A percentile compares a stretch with the other conserved stretches of the same genome.
These are phyloP conservation scores for Trichopoda pennipes DNA, from an alignment of 2,888 invertebrate species.

Conservation along the genomic window DNA sequence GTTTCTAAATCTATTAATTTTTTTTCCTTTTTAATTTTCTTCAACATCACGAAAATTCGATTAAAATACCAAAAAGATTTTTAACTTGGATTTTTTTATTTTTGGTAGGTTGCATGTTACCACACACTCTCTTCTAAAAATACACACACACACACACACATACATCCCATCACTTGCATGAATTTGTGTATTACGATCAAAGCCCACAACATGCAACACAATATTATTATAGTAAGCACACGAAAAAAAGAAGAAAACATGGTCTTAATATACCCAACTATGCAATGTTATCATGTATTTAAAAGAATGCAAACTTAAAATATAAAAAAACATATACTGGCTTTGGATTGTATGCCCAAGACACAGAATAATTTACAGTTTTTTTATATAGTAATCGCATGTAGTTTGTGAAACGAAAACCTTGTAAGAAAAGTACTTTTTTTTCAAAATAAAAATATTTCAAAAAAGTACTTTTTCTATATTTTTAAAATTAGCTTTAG, in stretches of 20 bases:
- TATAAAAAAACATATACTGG: too few species aligned
- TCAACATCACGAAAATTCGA: constrained; percentile 69
- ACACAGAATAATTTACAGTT: too few species aligned
- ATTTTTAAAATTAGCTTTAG: not conserved
- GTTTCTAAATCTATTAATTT: constrained; percentile 44
- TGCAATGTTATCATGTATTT: constrained; percentile 1
- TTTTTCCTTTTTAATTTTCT: constrained; percentile 60
- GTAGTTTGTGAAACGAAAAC: too few species aligned
- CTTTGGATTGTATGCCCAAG: too few species aligned
- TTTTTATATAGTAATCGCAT: too few species aligned
- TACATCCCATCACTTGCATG: not conserved
- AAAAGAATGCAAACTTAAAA: constrained; percentile 18
- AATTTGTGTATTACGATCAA: constrained; percentile 41
- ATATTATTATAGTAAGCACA: constrained; percentile 43
- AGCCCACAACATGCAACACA: constrained; percentile 42
- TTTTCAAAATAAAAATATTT: too few species aligned
- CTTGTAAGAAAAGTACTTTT: too few species aligned
- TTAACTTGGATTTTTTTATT: constrained; percentile 35
- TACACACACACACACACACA: constrained; percentile 3
- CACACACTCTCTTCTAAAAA: constrained; percentile 22
- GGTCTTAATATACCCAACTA: constrained; percentile 28
- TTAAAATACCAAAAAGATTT: constrained; percentile 68
- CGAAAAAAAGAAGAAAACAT: constrained; percentile 43
- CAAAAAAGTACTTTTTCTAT: too few species aligned
- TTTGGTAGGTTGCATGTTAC: constrained; percentile 49